phyloP scores from a whole-genome alignment of 2,888 invertebrate genomes.

The Xestoiulus laeticollis region DNA sequence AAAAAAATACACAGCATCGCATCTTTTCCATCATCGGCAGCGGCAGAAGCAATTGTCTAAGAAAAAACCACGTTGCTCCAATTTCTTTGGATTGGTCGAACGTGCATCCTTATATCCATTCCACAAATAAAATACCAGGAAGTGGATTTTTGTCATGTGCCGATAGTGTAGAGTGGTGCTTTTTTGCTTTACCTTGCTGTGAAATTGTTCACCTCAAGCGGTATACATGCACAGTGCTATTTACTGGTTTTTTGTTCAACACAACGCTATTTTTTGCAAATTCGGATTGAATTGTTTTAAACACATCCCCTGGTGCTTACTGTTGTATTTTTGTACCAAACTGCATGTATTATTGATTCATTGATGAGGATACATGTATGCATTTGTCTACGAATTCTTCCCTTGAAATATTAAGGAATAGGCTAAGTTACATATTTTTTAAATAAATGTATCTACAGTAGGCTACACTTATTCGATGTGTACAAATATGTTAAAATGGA shows the following conservation, averaged over 20 bases:
- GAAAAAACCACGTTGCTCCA: slow-evolving; percentile 11
- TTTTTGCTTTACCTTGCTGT: not conserved
- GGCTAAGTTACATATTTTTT: no score
- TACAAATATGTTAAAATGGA: no score
- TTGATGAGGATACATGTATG: no score
- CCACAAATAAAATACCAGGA: slow-evolving; percentile 1
- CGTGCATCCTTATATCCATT: slow-evolving; percentile 18
- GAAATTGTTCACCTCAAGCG: not conserved
- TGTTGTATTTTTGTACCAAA: not conserved
- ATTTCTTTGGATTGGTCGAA: slow-evolving; percentile 14
- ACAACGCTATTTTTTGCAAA: not conserved
- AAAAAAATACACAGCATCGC: not conserved
- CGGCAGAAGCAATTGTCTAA: not conserved
- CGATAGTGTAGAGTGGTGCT: not conserved
- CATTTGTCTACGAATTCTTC: no score
- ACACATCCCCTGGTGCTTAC: not conserved
- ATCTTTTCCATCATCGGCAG: not conserved
- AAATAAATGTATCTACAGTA: no score
- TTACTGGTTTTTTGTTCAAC: not conserved
- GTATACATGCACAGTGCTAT: not conserved
- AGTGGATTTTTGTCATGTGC: not conserved
- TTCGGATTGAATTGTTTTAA: not conserved
- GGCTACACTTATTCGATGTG: no score
- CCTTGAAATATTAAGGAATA: no score
- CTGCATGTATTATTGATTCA: not conserved